phyloP scores from a whole-genome alignment of 92 coral and sea anemone species.

The Pocillopora meandrina region DNA sequence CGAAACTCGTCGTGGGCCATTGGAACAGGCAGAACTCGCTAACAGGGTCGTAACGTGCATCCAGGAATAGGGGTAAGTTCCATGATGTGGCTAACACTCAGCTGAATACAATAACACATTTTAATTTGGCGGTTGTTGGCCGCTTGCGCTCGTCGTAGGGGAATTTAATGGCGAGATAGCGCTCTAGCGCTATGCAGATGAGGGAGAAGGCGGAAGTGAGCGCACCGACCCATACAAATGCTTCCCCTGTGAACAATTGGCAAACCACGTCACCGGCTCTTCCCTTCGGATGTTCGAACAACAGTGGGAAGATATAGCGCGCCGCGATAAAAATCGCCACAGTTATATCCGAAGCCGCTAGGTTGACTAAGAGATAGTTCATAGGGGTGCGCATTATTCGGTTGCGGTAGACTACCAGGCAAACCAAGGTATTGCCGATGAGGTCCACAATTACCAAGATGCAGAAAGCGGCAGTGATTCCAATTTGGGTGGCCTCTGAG shows the following conservation, averaged over 20 bases:
- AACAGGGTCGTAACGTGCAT: slow-evolving; percentile 35
- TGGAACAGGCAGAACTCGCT: slow-evolving; percentile 39
- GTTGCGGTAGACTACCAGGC: slow-evolving; percentile 34
- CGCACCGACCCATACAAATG: slow-evolving; percentile 64
- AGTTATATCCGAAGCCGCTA: slow-evolving; percentile 42
- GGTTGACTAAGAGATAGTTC: slow-evolving; percentile 43
- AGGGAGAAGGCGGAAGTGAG: slow-evolving; percentile 52
- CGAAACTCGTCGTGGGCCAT: slow-evolving; percentile 59
- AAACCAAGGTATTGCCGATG: slow-evolving; percentile 8
- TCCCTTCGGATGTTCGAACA: slow-evolving; percentile 53
- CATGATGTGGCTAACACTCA: slow-evolving; percentile 55
- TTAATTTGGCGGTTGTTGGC: slow-evolving; percentile 39
- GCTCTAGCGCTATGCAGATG: slow-evolving; percentile 57
- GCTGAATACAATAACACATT: slow-evolving; percentile 16
- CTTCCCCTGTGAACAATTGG: slow-evolving; percentile 58
- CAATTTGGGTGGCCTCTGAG: slow-evolving; percentile 25
- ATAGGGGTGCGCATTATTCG: slow-evolving; percentile 38
- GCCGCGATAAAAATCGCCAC: slow-evolving; percentile 35
- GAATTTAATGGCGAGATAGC: slow-evolving; percentile 55
- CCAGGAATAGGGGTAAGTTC: slow-evolving; percentile 47
- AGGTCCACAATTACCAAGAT: slow-evolving; percentile 27
- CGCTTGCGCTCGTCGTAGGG: slow-evolving; percentile 46
- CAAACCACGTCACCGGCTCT: slow-evolving; percentile 50
- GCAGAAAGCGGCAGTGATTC: slow-evolving; percentile 15
- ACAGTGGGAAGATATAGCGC: slow-evolving; percentile 46